These are phyloP conservation scores for Zelleria hepariella DNA, from an alignment of 2,888 invertebrate genomes.

Conservation along the genomic window DNA sequence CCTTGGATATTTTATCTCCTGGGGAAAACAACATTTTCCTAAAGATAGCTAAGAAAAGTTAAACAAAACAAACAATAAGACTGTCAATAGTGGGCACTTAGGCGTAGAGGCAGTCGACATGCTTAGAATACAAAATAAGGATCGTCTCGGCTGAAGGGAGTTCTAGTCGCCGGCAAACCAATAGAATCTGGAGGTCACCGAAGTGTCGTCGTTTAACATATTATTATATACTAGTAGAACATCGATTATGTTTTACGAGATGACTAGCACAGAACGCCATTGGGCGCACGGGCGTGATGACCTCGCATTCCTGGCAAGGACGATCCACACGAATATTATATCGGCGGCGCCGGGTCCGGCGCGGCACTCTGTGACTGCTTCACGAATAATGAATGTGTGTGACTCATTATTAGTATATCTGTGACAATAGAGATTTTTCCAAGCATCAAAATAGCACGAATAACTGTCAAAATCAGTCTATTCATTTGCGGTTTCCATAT, in stretches of 20 bases:
- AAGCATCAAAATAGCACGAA: too few species aligned
- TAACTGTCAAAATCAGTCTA: too few species aligned
- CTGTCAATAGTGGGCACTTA: conserved; percentile 20
- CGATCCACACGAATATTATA: conserved; percentile 35
- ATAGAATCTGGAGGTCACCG: not conserved
- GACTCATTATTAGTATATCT: conserved; percentile 25
- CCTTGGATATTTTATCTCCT: not conserved
- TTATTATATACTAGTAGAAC: not conserved
- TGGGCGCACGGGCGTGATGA: conserved; percentile 55
- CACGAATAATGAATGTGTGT: conserved; percentile 16
- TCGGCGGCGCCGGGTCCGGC: conserved; percentile 1
- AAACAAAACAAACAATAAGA: not conserved
- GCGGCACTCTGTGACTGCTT: not conserved
- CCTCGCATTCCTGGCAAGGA: conserved; percentile 72
- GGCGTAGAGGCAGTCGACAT: conserved; percentile 33
- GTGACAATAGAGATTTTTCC: too few species aligned
- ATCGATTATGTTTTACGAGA: conserved; percentile 20
- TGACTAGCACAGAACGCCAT: conserved; percentile 46
- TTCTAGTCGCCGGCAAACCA: too few species aligned
- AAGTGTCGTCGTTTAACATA: not conserved
- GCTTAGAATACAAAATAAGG: conserved; percentile 52
- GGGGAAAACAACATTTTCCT: not conserved
- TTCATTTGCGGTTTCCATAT: too few species aligned
- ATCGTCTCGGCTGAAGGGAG: too few species aligned
- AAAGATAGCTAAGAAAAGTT: not conserved